phyloP scores from a whole-genome alignment of 2,113 vertebrate genomes.

The Laterallus jamaicensis region DNA sequence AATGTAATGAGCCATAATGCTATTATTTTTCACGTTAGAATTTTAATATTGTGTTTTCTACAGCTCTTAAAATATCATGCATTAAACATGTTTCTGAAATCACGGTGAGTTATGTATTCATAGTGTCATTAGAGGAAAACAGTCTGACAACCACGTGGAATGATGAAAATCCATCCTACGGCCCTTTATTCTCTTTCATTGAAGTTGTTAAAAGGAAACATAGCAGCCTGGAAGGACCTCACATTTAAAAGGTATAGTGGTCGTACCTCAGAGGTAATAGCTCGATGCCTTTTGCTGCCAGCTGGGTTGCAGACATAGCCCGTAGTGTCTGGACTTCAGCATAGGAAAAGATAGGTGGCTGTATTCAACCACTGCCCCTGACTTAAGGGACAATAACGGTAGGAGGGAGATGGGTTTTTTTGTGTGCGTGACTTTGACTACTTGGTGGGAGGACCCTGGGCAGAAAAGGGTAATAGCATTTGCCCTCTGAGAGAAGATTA shows the following conservation, averaged over 20 bases:
- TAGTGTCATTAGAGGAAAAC: slow-evolving; percentile 51
- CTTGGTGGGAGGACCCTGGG: background rate
- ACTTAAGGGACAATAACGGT: background rate
- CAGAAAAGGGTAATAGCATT: background rate
- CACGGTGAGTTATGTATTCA: slow-evolving; percentile 43
- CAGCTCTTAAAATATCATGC: slow-evolving; percentile 69
- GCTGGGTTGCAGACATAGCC: background rate
- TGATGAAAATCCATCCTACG: slow-evolving; percentile 27
- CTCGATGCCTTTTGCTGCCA: background rate
- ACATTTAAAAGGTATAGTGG: background rate
- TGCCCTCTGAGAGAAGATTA: background rate
- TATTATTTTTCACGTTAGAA: slow-evolving; percentile 75
- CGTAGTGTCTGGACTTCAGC: background rate
- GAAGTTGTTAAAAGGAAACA: slow-evolving; percentile 28
- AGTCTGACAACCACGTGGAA: slow-evolving; percentile 31
- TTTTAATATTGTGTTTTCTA: slow-evolving; percentile 73
- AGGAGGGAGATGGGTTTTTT: background rate
- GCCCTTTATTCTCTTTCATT: background rate
- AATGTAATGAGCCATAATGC: slow-evolving; percentile 74
- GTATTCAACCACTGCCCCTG: background rate
- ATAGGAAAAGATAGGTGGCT: background rate
- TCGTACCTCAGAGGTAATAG: background rate
- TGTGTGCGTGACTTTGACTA: background rate
- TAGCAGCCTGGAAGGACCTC: background rate
- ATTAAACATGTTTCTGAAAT: slow-evolving; percentile 70